Conservation (phyloP, 2,888 invertebrate genomes). For the Drosophila kambysellisi region DNA sequence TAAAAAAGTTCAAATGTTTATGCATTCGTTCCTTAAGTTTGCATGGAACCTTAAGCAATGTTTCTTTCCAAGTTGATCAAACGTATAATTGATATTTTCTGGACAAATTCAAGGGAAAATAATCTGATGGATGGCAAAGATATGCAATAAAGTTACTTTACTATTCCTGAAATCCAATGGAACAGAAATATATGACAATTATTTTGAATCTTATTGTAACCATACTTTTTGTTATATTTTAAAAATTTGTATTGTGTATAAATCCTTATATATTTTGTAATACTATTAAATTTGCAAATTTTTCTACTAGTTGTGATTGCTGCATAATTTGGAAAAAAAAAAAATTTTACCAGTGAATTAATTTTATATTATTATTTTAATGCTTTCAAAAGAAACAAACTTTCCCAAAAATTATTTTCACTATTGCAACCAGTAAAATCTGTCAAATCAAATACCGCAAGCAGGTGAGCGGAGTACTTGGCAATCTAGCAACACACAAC, state of each 20-base stretch:
- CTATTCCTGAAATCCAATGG: not conserved
- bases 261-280: not conserved
- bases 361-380: not conserved
- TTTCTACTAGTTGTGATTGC: not conserved
- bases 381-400: not conserved
- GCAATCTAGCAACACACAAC: not conserved
- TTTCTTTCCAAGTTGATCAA: not conserved
- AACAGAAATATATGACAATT: not conserved
- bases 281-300: not conserved
- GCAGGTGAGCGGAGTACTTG: conserved; percentile 10
- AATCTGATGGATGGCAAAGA: not conserved
- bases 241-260: not conserved
- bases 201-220: not conserved
- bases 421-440: conserved; percentile 5
- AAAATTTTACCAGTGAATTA: not conserved
- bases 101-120: not conserved
- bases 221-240: not conserved
- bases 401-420: not conserved
- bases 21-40: not conserved
- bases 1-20: not conserved
- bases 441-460: conserved; percentile 19
- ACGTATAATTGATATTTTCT: not conserved
- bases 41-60: not conserved
- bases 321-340: not conserved
- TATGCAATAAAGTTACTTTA: not conserved